Percentiles rank a stretch among this genome's conserved stretches.
Conservation (phyloP, 1,140 invertebrate species). For the Drosophila bocqueti region DNA sequence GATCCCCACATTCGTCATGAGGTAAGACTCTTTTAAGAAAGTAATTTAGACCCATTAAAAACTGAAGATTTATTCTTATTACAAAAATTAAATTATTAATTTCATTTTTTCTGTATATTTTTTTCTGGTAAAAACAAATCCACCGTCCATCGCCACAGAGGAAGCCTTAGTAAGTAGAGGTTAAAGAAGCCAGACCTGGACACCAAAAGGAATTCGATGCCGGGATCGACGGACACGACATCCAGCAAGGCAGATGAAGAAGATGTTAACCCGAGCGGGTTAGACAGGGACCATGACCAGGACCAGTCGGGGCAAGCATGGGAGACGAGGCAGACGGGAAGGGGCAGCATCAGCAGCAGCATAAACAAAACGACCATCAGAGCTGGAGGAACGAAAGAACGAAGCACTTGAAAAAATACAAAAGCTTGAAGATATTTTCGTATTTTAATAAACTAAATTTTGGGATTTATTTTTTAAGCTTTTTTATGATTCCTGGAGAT, state of each 20-base stretch:
- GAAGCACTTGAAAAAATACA: slow-evolving; percentile 5
- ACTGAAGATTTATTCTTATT: too few species aligned
- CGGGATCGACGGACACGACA: slow-evolving; percentile 23
- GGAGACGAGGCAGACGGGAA: slow-evolving; percentile 16
- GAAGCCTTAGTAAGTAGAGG: slow-evolving; percentile 42
- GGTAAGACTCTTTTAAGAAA: background rate
- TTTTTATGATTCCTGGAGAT: too few species aligned
- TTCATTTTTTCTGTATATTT: too few species aligned
- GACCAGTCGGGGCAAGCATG: slow-evolving; percentile 23
- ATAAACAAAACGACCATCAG: slow-evolving; percentile 53
- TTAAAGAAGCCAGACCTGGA: slow-evolving; percentile 44
- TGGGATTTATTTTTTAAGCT: background rate
- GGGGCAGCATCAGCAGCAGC: slow-evolving; percentile 34
- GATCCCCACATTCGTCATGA: background rate
- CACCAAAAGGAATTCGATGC: slow-evolving; percentile 37
- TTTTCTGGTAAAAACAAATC: background rate
- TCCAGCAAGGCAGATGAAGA: slow-evolving; percentile 40
- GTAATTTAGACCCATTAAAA: too few species aligned
- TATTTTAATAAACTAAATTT: background rate
- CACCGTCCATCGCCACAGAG: slow-evolving; percentile 20
- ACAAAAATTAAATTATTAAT: too few species aligned
- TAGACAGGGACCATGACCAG: slow-evolving; percentile 47
- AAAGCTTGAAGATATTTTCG: background rate
- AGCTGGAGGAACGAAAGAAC: slow-evolving; percentile 41
- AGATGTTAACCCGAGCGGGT: slow-evolving; percentile 51